Base-by-base conservation (phyloP, 1,140 invertebrate species). In the Drosophila simulans region DNA sequence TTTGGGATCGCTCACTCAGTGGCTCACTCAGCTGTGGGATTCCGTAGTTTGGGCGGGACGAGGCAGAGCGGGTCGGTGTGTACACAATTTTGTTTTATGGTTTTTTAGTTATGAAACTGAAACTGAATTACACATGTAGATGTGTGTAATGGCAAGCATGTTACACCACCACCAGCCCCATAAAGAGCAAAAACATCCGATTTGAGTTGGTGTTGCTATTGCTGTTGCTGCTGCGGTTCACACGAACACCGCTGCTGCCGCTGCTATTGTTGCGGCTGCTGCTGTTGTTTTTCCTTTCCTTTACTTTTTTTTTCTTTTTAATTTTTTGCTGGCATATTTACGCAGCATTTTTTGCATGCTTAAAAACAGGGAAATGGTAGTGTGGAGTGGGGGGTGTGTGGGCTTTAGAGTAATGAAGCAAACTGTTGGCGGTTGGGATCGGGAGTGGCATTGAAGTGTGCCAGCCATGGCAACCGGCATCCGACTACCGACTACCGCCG, bases 101-200 rank as follows among this genome's bases (percentile, higher is more conserved):
- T 79, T 86, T 86, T 86, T 86, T 86, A 86, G 82, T 86, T 86
- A 86, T 86, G 79, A 88, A 88, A 88, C 82, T 68, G 82, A 86
- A 86, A 78, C 83, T 88, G 79, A 88, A 86, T 76, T 82, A 86
- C 79, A 82, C 56, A 66, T 77, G 75, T 63, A 74, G 53, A 73
- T 73, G 49, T 63, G 60, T 79, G 68, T 81, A 74, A 78, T 53
- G 59, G 58, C 54, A 62, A 62, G 57, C 64, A 70, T 69, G 58
- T 54, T 42, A 25, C 52, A 56, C 12, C 39, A 42, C 20, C 52
- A 56, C 12, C 39, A 42, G 1, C 42, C 0, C 31, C 31, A 31
- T 31, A 31, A 58, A 17, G 37, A 77, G 68, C 60, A 79, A 72
- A 63, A 81, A 72, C 45, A 25, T n/a, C 66, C 49, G 20, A 27